Evolutionary conservation across 2,888 invertebrate genomes (phyloP).

Genomic region (Hemaris fuciformis): DNA sequence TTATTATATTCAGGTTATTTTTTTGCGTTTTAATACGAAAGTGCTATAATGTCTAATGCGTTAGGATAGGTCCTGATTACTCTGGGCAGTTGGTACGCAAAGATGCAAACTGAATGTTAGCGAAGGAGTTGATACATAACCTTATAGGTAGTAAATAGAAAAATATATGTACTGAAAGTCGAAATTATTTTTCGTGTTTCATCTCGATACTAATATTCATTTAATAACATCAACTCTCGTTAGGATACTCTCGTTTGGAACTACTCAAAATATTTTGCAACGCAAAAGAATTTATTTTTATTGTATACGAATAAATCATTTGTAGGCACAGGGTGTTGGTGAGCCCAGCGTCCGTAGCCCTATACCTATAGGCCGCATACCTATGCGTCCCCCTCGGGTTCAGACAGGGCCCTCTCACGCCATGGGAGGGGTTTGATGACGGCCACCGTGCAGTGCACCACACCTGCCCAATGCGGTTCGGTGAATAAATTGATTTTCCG

Average conservation of each 20-base stretch:
- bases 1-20: not conserved
- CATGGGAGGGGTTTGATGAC: not conserved
- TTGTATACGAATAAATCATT: not conserved
- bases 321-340: not conserved
- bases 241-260: too few relatives aligned
- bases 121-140: not conserved
- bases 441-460: not conserved
- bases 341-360: not conserved
- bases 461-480: constrained; percentile 3
- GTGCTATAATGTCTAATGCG: not conserved
- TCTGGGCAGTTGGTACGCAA: not conserved
- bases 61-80: not conserved
- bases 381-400: not conserved
- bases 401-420: not conserved
- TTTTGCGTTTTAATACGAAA: not conserved
- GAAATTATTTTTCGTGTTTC: too few relatives aligned
- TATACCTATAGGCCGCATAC: not conserved
- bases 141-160: not conserved
- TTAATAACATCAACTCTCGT: too few relatives aligned
- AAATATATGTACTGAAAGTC: too few relatives aligned
- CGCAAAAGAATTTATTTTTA: too few relatives aligned
- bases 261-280: too few relatives aligned
- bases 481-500: not conserved
- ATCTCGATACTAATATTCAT: too few relatives aligned
- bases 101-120: not conserved